Conservation (phyloP, 2,888 invertebrate species). For the Ceraclea dissimilis region DNA sequence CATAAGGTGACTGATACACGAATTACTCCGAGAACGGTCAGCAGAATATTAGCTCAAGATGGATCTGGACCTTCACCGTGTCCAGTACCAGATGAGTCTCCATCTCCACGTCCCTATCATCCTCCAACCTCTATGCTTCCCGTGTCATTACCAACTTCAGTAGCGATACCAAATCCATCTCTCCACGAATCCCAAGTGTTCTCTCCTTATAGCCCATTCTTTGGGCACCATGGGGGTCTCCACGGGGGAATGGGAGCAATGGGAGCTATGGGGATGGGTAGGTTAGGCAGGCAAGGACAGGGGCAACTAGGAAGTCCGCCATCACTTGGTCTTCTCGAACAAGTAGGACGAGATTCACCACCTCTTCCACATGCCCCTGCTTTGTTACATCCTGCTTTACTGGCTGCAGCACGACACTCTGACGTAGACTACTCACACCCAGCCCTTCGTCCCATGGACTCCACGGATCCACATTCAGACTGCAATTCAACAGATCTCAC, state of each 20-base stretch:
- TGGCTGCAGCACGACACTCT: constrained; percentile 76
- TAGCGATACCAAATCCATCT: constrained; percentile 94
- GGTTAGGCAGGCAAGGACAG: constrained; percentile 29
- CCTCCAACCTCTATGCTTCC: constrained; percentile 78
- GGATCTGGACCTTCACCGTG: constrained; percentile 62
- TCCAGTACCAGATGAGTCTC: constrained; percentile 43
- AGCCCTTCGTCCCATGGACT: constrained; percentile 60
- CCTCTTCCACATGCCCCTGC: constrained; percentile 79
- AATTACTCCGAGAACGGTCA: constrained; percentile 84
- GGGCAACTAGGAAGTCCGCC: constrained; percentile 48
- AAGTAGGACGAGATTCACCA: constrained; percentile 69
- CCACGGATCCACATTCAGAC: constrained; percentile 80
- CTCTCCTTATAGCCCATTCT: constrained; percentile 86
- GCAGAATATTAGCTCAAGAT: constrained; percentile 76
- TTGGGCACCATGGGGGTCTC: constrained; percentile 52
- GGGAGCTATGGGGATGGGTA: constrained; percentile 30
- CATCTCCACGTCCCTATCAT: constrained; percentile 69
- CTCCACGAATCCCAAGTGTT: constrained; percentile 91
- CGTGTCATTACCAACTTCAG: constrained; percentile 86
- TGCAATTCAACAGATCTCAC: constrained; percentile 87
- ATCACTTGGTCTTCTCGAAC: constrained; percentile 52
- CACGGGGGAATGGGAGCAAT: constrained; percentile 25
- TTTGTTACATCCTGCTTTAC: constrained; percentile 75
- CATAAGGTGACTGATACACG: constrained; percentile 95
- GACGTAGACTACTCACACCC: constrained; percentile 65